phyloP scores from a whole-genome alignment of 2,888 invertebrate species.

The Ectobius pallidus region DNA sequence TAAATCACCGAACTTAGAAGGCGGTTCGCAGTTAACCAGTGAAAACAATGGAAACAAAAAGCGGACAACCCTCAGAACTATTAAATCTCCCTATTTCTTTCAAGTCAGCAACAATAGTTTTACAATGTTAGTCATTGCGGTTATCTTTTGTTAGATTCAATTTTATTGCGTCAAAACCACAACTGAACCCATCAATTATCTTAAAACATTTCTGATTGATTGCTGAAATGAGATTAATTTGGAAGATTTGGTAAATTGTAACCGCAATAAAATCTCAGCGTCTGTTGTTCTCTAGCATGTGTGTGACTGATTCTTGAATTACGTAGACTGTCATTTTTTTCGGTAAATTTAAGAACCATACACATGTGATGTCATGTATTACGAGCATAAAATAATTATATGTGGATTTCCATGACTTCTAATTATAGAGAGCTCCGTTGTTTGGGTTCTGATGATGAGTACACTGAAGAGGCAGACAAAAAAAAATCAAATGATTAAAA shows the following conservation, averaged over 20 bases:
- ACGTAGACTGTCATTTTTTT: background rate
- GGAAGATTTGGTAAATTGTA: too few relatives aligned
- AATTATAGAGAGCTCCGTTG: background rate
- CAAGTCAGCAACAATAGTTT: background rate
- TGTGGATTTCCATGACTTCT: constrained; percentile 9
- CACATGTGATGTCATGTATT: background rate
- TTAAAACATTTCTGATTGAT: background rate
- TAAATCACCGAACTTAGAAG: too few relatives aligned
- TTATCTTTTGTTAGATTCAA: too few relatives aligned
- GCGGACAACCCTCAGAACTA: too few relatives aligned
- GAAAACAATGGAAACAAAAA: too few relatives aligned
- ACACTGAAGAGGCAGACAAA: background rate
- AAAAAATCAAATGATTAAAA: constrained; percentile 18
- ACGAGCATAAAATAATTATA: background rate
- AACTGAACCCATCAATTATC: background rate
- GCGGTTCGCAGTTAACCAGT: too few relatives aligned
- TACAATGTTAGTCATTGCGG: too few relatives aligned
- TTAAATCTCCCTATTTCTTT: background rate
- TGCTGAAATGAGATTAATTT: too few relatives aligned
- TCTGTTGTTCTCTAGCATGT: background rate
- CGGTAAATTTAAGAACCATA: background rate
- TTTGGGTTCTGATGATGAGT: constrained; percentile 10
- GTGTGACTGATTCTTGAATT: background rate
- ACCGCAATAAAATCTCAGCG: background rate
- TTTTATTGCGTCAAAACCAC: background rate